phyloP scores from a whole-genome alignment of 2,113 vertebrate species.

The Cyphomyrus discorhynchus region DNA sequence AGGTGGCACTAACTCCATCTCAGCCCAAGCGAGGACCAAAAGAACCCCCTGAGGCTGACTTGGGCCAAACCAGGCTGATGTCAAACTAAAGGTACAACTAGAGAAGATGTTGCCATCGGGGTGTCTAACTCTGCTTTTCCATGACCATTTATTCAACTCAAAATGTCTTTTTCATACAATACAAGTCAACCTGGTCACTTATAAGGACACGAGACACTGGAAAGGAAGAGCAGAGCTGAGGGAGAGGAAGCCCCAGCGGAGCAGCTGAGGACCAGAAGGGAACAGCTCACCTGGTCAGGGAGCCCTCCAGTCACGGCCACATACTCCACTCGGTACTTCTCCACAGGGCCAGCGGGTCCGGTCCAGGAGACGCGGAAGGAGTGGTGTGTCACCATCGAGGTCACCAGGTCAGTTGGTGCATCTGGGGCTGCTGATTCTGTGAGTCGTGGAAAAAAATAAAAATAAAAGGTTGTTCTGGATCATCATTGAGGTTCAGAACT shows the following conservation, averaged over 20 bases:
- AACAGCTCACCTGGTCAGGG: slow-evolving; percentile 66
- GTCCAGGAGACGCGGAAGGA: slow-evolving; percentile 86
- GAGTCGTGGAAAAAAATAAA: background rate
- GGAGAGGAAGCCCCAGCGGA: background rate
- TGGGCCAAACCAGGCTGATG: background rate
- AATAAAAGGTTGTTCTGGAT: slow-evolving; percentile 2
- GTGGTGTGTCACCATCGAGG: slow-evolving; percentile 77
- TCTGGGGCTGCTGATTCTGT: background rate
- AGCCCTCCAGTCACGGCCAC: slow-evolving; percentile 63
- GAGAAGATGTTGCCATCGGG: background rate
- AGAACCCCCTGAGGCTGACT: background rate
- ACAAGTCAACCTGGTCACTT: background rate
- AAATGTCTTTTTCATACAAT: background rate
- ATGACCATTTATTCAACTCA: background rate
- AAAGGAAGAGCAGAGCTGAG: background rate
- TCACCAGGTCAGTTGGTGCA: slow-evolving; percentile 74
- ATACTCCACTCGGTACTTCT: slow-evolving; percentile 80
- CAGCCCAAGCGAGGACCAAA: background rate
- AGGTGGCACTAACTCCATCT: background rate
- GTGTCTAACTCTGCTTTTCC: background rate
- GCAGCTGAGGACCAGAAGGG: background rate
- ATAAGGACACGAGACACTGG: background rate
- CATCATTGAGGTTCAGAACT: background rate
- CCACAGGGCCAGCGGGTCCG: slow-evolving; percentile 70
- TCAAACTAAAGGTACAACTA: background rate